phyloP scores from a whole-genome alignment of 2,888 invertebrate species.

The Synanthedon vespiformis region DNA sequence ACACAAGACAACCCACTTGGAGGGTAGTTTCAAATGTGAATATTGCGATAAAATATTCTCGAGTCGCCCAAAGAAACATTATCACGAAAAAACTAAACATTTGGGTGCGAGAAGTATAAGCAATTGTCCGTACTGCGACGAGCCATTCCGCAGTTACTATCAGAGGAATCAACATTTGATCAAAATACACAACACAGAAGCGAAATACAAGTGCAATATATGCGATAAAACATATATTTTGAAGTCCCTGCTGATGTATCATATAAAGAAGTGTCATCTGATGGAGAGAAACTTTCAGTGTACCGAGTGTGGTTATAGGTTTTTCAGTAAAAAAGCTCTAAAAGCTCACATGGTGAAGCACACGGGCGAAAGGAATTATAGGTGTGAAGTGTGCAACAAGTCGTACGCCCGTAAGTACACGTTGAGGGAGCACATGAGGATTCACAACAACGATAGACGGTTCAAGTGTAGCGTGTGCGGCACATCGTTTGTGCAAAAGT shows the following conservation, averaged over 20 bases:
- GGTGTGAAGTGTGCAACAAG: conserved; percentile 46
- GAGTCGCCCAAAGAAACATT: conserved; percentile 35
- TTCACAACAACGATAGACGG: conserved; percentile 50
- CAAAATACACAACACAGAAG: conserved; percentile 50
- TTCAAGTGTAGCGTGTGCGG: conserved; percentile 45
- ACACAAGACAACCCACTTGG: conserved; percentile 37
- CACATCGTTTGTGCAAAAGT: conserved; percentile 49
- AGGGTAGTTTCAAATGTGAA: conserved; percentile 49
- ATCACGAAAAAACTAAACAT: conserved; percentile 54
- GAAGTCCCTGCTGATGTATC: conserved; percentile 48
- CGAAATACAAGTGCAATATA: conserved; percentile 53
- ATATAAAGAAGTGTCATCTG: conserved; percentile 57
- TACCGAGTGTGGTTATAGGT: conserved; percentile 58
- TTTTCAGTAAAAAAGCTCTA: conserved; percentile 65
- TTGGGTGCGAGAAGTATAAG: conserved; percentile 44
- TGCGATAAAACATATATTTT: conserved; percentile 41
- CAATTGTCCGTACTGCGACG: conserved; percentile 49
- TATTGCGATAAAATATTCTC: conserved; percentile 51
- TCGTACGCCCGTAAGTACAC: conserved; percentile 51
- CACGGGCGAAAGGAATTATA: conserved; percentile 44
- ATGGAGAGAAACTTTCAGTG: conserved; percentile 61
- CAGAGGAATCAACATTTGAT: conserved; percentile 52
- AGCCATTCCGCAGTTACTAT: conserved; percentile 48
- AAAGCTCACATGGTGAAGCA: conserved; percentile 65
- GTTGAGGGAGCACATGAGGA: conserved; percentile 45